phyloP scores from a whole-genome alignment of 1,140 invertebrate species.

The Solenopsis fugax region DNA sequence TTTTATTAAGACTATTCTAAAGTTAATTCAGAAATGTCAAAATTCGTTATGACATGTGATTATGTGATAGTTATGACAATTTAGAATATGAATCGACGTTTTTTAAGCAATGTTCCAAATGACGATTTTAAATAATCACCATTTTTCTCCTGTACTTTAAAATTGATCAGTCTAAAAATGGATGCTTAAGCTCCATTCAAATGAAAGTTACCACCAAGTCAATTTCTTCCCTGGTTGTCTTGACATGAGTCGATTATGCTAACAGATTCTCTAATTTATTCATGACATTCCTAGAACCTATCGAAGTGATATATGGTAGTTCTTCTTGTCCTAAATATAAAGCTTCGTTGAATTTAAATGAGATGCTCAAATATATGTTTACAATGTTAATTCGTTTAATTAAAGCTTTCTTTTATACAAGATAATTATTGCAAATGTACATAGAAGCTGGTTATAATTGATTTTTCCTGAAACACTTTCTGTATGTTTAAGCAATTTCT shows the following conservation, averaged over 20 bases:
- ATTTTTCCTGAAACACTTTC: neutral
- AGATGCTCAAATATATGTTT: conserved; percentile 28
- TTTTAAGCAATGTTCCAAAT: neutral
- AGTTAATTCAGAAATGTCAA: too few species aligned
- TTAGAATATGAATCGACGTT: neutral
- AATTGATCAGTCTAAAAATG: neutral
- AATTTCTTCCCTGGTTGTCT: neutral
- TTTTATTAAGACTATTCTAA: neutral
- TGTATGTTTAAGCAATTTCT: neutral
- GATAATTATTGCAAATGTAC: neutral
- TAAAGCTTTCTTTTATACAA: neutral
- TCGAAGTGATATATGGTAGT: conserved; percentile 20
- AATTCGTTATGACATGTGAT: neutral
- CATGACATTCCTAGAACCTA: neutral
- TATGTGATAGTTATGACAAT: neutral
- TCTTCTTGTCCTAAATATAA: neutral
- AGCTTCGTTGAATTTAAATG: conserved; percentile 63
- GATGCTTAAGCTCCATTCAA: neutral
- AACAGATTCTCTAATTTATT: conserved; percentile 49
- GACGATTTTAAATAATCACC: neutral
- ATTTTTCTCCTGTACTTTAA: neutral
- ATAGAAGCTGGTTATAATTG: neutral
- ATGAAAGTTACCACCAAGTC: neutral
- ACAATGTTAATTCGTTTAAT: neutral
- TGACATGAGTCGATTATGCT: neutral